Percentiles rank a stretch among this genome's conserved stretches.
Conservation (phyloP, 2,888 invertebrate species). For the Zeuzera pyrina region DNA sequence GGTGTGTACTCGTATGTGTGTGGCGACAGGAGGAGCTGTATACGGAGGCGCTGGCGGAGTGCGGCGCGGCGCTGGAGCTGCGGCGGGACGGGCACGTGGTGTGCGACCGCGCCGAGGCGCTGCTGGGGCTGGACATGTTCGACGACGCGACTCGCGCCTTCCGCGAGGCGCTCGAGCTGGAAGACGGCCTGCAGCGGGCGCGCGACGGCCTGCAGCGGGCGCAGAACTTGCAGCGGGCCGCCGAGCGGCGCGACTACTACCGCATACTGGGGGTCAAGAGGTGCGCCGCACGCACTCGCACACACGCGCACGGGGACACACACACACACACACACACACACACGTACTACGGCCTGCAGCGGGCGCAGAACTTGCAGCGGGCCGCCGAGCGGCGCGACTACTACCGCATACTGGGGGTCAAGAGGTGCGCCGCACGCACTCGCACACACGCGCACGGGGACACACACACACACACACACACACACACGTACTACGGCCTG, state of each 20-base stretch:
- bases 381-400: too few species aligned
- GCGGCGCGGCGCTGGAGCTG: constrained; percentile 84
- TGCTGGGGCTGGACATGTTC: constrained; percentile 90
- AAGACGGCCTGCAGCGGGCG: constrained; percentile 84
- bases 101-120: constrained; percentile 95
- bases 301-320: too few species aligned
- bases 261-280: constrained; percentile 95
- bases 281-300: too few species aligned
- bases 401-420: too few species aligned
- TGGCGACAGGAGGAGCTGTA: constrained; percentile 77
- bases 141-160: constrained; percentile 93
- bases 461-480: too few species aligned
- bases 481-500: too few species aligned
- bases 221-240: constrained; percentile 92
- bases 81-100: constrained; percentile 82
- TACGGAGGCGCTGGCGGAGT: constrained; percentile 81
- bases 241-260: constrained; percentile 96
- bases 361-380: too few species aligned
- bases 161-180: constrained; percentile 87
- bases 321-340: too few species aligned
- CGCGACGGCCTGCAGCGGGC: constrained; percentile 91
- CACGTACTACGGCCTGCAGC: too few species aligned
- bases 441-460: too few species aligned
- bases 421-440: too few species aligned
- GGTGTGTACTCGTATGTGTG: too few species aligned